phyloP scores from a whole-genome alignment of 2,797 vertebrate genomes.

The Parotocinclus haroldoi region DNA sequence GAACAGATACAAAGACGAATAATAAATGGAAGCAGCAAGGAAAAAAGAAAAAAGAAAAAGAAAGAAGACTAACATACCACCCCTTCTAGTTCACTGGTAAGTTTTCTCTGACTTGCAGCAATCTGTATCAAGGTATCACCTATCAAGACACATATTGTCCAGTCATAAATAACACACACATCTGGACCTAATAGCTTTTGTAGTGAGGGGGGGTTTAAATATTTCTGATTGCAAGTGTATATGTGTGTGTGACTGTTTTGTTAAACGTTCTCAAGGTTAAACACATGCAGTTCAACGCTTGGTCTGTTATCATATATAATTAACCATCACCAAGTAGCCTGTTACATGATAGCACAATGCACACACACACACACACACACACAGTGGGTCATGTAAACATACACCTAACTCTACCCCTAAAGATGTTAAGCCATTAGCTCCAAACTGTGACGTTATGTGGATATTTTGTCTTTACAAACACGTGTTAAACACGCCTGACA shows the following conservation, averaged over 20 bases:
- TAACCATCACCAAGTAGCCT: slow-evolving; percentile 48
- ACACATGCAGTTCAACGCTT: slow-evolving; percentile 44
- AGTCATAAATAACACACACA: background rate
- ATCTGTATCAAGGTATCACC: slow-evolving; percentile 90
- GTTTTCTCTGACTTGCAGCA: slow-evolving; percentile 77
- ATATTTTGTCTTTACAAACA: no score
- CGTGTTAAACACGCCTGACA: no score
- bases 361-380: slow-evolving; percentile 12
- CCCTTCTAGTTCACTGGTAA: slow-evolving; percentile 80
- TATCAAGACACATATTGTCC: slow-evolving; percentile 47
- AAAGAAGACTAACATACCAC: slow-evolving; percentile 73
- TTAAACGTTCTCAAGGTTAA: slow-evolving; percentile 45
- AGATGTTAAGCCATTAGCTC: no score
- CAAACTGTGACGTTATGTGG: no score
- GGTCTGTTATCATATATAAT: slow-evolving; percentile 62
- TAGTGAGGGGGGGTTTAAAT: background rate
- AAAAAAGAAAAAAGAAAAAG: background rate
- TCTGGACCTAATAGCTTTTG: no score
- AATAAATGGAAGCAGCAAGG: no score
- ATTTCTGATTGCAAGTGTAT: background rate
- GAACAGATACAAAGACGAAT: no score
- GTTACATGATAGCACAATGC: slow-evolving; percentile 47
- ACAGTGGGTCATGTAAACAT: background rate
- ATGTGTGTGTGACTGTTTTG: slow-evolving; percentile 15
- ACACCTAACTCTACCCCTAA: no score